phyloP scores from a whole-genome alignment of 2,888 invertebrate genomes.

The Abrostola tripartita region DNA sequence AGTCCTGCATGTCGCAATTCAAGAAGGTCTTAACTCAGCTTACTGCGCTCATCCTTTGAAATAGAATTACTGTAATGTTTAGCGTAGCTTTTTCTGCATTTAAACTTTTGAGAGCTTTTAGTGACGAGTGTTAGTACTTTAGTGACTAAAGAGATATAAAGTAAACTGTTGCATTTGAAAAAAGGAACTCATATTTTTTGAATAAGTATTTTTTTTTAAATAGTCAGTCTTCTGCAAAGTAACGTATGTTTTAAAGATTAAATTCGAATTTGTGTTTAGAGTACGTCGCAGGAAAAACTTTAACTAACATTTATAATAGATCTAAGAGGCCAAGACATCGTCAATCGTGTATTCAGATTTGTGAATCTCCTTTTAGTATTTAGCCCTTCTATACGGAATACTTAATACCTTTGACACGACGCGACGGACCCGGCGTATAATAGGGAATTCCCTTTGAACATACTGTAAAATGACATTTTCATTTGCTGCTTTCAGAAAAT shows the following conservation, averaged over 20 bases:
- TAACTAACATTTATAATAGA: no score
- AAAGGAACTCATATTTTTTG: no score
- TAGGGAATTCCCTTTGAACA: conserved; percentile 48
- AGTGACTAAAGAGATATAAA: no score
- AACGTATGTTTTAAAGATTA: no score
- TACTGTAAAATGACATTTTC: conserved; percentile 29
- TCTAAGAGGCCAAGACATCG: no score
- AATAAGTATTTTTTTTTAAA: no score
- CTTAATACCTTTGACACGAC: conserved; percentile 39
- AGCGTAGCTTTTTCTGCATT: background rate
- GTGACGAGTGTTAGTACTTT: background rate
- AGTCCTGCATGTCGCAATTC: background rate
- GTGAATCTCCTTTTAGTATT: background rate
- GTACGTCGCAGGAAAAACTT: no score
- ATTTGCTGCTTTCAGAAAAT: conserved; percentile 28
- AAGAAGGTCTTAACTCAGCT: background rate
- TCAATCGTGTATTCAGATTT: no score
- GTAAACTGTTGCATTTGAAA: no score
- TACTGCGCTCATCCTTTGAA: background rate
- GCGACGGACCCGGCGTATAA: conserved; percentile 7
- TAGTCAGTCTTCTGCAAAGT: no score
- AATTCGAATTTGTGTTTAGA: no score
- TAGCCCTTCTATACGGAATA: conserved; percentile 30
- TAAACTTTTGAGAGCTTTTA: background rate
- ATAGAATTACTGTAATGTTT: background rate